Evolutionary conservation across 1,140 invertebrate genomes (phyloP), one percentile per base, ranked within the genome.

Genomic region (Drosophila repletoides): DNA sequence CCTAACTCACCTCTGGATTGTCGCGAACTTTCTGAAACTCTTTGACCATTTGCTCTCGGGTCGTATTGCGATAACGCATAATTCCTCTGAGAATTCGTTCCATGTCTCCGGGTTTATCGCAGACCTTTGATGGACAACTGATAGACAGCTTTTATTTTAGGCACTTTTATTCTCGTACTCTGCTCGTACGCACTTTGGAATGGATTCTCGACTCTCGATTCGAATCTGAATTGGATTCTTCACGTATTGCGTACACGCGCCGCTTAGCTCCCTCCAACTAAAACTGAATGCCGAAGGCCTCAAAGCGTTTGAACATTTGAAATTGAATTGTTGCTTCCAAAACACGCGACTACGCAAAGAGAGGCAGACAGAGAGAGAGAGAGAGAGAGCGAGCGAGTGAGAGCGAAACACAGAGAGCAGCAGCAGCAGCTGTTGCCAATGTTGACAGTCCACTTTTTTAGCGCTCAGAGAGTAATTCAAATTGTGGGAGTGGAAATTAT

Each of bases 21-120:
- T 97, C 94, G 88, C 92, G 93, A 61, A 98, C 96, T 93, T 95
- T 92, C 90, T 96, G 91, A 91, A 98, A 98, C 90, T 98, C 96
- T 91, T 97, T 94, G 9, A 98, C 95, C 96, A 98, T 97, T 88
- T 93, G 94, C 64, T 94, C 93, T 66, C 95, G 93, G 58, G 95
- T 94, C 28, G 95, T 94, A 46, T 94, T 92, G 40, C 96, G 92
- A 91, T 97, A 98, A 88, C 94, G 93, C 94, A 97, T 96, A 46
- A 98, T 95, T 24, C 97, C 97, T 90, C 94, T 93, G 41, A 98
- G 91, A 89, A 98, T 95, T 90, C 94, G 93, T 80, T 97, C 95
- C 95, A 97, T 97, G 41, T 41, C 65, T 46, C 6, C 5, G 29
- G 7, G 7, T n/a, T 49, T 61, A 28, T 10, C 19, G 7, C 19